Percentiles rank a stretch among this genome's conserved stretches.
phyloP scores from a whole-genome alignment of 2,113 vertebrate genomes.

The Cettia cetti region DNA sequence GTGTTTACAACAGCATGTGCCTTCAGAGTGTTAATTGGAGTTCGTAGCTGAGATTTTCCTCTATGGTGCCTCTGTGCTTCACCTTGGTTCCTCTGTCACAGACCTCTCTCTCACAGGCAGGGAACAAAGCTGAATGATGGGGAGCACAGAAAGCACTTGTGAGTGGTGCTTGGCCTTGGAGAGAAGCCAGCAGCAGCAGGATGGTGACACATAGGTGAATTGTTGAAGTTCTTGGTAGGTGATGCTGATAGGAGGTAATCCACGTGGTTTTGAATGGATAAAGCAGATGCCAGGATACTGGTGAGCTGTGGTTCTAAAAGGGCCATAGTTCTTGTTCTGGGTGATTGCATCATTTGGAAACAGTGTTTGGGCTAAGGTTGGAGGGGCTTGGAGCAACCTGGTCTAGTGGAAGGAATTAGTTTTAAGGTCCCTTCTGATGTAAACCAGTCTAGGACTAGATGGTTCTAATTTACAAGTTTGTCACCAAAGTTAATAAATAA shows the following conservation, averaged over 20 bases:
- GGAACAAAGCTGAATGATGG: background rate
- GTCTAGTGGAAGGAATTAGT: background rate
- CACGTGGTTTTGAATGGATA: background rate
- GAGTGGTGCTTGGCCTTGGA: background rate
- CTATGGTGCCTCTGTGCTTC: background rate
- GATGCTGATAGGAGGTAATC: background rate
- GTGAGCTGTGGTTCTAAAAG: background rate
- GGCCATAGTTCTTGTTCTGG: background rate
- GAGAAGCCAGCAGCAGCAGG: background rate
- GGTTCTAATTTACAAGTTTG: background rate
- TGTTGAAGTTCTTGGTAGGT: background rate
- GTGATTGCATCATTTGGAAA: background rate
- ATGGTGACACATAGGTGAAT: background rate
- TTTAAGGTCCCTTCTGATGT: background rate
- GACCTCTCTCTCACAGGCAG: background rate
- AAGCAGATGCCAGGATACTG: background rate
- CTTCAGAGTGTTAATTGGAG: background rate
- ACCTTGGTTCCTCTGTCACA: background rate
- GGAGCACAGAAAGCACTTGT: background rate
- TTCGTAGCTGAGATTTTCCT: background rate
- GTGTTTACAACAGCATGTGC: background rate
- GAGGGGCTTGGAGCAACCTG: rapidly evolving
- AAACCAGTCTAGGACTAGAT: background rate
- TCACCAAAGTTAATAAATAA: background rate
- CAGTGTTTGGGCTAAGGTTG: background rate